Conservation (phyloP, 1,140 invertebrate genomes). For the Achroia grisella region DNA sequence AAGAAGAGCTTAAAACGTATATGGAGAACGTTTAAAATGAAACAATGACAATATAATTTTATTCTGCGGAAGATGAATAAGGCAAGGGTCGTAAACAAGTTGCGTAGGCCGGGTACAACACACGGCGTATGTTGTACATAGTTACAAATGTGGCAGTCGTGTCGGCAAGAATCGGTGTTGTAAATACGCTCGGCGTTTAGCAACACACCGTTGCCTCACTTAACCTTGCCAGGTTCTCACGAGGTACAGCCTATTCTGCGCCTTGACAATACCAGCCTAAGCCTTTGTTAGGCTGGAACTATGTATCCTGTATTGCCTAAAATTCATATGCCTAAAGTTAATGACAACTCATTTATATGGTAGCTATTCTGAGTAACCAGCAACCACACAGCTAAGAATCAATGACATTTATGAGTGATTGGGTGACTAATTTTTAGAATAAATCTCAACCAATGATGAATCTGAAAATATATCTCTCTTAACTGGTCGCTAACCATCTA, state of each 20-base stretch:
- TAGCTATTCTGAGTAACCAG: slow-evolving; percentile 34
- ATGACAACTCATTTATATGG: slow-evolving; percentile 8
- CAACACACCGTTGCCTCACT: slow-evolving; percentile 69
- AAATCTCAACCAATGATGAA: too few species aligned
- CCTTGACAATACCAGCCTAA: slow-evolving; percentile 70
- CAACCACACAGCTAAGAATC: too few species aligned
- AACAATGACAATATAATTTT: too few species aligned
- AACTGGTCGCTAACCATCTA: too few species aligned
- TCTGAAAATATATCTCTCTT: too few species aligned
- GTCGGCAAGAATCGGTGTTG: slow-evolving; percentile 64
- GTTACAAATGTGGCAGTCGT: slow-evolving; percentile 57
- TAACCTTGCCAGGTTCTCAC: slow-evolving; percentile 71
- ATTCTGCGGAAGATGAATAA: background rate
- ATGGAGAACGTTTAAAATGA: too few species aligned
- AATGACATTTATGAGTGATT: slow-evolving; percentile 35
- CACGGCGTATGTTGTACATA: slow-evolving; percentile 24
- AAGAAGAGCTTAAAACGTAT: too few species aligned
- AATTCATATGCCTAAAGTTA: too few species aligned
- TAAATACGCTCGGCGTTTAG: slow-evolving; percentile 66
- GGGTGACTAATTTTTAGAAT: background rate
- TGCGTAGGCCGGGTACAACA: slow-evolving; percentile 14
- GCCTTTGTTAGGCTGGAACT: slow-evolving; percentile 60
- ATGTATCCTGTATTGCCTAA: slow-evolving; percentile 63
- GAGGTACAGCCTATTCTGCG: slow-evolving; percentile 69
- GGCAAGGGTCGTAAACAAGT: slow-evolving; percentile 10